Evolutionary conservation across 2,888 invertebrate genomes (phyloP), one percentile per base, ranked within the genome.

Genomic region (Phyllotreta striolata): DNA sequence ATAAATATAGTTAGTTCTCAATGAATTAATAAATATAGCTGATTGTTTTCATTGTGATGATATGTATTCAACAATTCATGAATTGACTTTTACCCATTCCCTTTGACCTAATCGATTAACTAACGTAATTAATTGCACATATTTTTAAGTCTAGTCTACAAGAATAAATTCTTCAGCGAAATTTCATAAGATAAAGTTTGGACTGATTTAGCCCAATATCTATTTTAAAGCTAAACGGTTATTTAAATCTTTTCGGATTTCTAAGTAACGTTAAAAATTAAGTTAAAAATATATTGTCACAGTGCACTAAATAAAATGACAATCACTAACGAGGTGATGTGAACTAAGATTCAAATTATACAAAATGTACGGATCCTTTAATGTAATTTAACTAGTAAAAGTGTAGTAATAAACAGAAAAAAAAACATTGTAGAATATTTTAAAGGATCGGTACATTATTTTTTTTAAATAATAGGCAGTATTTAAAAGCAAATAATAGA

Each of bases 201-300:
- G 41, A 43, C 43, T 10, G n/a, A 59, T 52, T 59, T 43, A 59
- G 13, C 37, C 24, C 51, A 51, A 6, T 49, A 51, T 41, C 49
- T 51, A 52, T 43, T n/a, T n/a, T 43, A 60, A 49, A 37, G 7
- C 38, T 12, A 41, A 13, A 39, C 34, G 13, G 41, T 57, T 10
- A 39, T 34, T 8, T 10, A 9, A 10, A 7, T 60, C 60, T 52
- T 54, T 57, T 60, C 52, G 13, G 38, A 58, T 51, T 51, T 52
- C 51, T 60, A 60, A 60, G 52, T 60, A 60, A 60, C 14, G 54
- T 52, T 44, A 37, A 41, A 52, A 52, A 52, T 52, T 52, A 60
- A 60, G 60, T 60, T 60, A 52, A 52, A 59, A 60, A 59, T 59
- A 59, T 24, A 24, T 24, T 24, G 35, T 34, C 51, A 60, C 12